Evolutionary conservation across 2,113 vertebrate species (phyloP).

Genomic region (Hydrochoerus hydrochaeris): DNA sequence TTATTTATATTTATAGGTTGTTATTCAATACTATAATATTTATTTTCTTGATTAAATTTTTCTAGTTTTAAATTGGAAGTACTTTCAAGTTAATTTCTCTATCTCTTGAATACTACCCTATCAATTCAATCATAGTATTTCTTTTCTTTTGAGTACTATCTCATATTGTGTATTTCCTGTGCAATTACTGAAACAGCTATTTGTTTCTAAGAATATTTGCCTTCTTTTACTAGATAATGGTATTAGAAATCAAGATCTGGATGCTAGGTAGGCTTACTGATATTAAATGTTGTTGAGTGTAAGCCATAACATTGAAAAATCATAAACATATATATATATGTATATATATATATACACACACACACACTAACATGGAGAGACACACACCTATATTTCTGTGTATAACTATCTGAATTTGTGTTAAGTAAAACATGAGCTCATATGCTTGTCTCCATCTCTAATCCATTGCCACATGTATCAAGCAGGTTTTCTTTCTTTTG

Average conservation of each 20-base stretch:
- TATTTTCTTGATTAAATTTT: not conserved
- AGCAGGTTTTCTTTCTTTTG: not conserved
- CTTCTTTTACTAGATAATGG: not conserved
- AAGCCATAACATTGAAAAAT: not conserved
- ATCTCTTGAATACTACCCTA: not conserved
- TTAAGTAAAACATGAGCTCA: not conserved
- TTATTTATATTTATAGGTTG: not conserved
- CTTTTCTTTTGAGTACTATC: not conserved
- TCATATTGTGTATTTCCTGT: not conserved
- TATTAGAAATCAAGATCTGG: not conserved
- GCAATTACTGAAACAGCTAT: not conserved
- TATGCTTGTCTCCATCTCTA: not conserved
- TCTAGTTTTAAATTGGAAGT: not conserved
- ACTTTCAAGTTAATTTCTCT: not conserved
- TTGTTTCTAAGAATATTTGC: not conserved
- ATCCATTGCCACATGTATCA: not conserved
- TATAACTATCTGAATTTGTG: not conserved
- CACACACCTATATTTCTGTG: not conserved
- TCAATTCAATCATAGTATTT: not conserved
- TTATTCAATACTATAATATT: not conserved
- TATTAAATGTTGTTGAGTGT: not conserved
- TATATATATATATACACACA: not conserved
- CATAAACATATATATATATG: no score
- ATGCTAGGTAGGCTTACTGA: not conserved
- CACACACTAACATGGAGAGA: not conserved